These are phyloP conservation scores for Symphodus melops DNA, from an alignment of 2,113 vertebrate species.

Conservation along the genomic window DNA sequence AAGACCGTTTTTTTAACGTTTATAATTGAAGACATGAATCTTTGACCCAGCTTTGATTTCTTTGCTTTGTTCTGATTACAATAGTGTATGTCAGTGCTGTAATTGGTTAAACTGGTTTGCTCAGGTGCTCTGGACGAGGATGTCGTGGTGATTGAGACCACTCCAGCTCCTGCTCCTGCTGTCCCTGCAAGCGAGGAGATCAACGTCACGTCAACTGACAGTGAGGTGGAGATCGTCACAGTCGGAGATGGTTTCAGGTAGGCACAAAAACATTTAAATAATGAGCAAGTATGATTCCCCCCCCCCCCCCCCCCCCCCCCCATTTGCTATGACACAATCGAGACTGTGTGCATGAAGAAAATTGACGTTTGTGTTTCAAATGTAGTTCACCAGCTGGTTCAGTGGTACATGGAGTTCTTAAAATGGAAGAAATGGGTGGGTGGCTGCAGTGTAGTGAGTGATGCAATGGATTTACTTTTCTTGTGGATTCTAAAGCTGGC, in stretches of 20 bases:
- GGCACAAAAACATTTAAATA: slow-evolving; percentile 29
- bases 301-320: too few species aligned
- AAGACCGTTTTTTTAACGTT: too few species aligned
- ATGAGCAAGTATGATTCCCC: not conserved
- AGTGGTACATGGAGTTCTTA: too few species aligned
- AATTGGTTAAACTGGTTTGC: slow-evolving; percentile 34
- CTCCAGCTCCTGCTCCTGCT: slow-evolving; percentile 91
- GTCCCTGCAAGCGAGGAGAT: slow-evolving; percentile 98
- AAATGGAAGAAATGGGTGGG: too few species aligned
- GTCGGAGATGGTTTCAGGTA: slow-evolving; percentile 97
- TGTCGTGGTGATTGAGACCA: slow-evolving; percentile 98
- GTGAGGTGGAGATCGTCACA: slow-evolving; percentile 98
- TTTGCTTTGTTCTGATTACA: slow-evolving; percentile 7
- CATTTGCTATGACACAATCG: not conserved
- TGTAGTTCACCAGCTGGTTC: too few species aligned
- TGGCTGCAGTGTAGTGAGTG: too few species aligned
- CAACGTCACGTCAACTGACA: slow-evolving; percentile 99
- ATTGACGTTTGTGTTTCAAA: too few species aligned
- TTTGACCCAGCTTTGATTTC: too few species aligned
- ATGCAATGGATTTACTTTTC: too few species aligned
- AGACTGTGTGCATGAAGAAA: too few species aligned
- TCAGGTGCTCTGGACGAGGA: slow-evolving; percentile 96
- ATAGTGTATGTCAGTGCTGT: not conserved
- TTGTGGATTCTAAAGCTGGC: too few species aligned
- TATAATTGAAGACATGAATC: too few species aligned